Percentiles rank a stretch among this genome's conserved stretches.
phyloP scores from a whole-genome alignment of 2,797 vertebrate species.

The Lutjanus campechanus region DNA sequence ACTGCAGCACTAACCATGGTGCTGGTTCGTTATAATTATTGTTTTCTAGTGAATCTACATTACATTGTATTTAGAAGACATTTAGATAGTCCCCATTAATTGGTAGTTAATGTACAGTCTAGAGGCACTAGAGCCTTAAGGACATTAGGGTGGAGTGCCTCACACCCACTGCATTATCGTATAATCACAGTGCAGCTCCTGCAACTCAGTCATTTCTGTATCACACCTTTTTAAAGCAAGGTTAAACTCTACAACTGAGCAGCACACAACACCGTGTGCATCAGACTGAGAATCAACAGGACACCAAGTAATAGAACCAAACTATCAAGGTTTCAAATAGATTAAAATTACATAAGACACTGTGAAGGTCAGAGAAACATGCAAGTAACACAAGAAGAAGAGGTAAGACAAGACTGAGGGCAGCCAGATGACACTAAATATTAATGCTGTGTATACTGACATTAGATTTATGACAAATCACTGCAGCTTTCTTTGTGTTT shows the following conservation, averaged over 20 bases:
- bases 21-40: conserved; percentile 21
- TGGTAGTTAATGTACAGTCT: conserved; percentile 28
- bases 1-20: conserved; percentile 13
- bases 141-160: conserved; percentile 42
- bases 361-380: conserved; percentile 29
- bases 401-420: background rate
- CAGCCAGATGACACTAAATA: background rate
- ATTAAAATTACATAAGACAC: conserved; percentile 31
- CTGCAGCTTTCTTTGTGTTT: background rate
- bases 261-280: background rate
- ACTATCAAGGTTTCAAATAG: conserved; percentile 21
- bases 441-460: background rate
- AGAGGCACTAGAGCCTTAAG: conserved; percentile 31
- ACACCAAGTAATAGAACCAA: conserved; percentile 6
- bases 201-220: conserved; percentile 48
- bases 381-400: background rate
- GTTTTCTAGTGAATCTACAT: conserved; percentile 23
- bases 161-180: conserved; percentile 42
- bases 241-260: conserved; percentile 13
- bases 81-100: conserved; percentile 32
- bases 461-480: background rate
- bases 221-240: conserved; percentile 42
- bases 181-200: conserved; percentile 56
- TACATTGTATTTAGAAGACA: conserved; percentile 21
- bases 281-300: conserved; percentile 33